Evolutionary conservation across 2,113 vertebrate genomes (phyloP).

Genomic region (Ctenodactylus gundi): DNA sequence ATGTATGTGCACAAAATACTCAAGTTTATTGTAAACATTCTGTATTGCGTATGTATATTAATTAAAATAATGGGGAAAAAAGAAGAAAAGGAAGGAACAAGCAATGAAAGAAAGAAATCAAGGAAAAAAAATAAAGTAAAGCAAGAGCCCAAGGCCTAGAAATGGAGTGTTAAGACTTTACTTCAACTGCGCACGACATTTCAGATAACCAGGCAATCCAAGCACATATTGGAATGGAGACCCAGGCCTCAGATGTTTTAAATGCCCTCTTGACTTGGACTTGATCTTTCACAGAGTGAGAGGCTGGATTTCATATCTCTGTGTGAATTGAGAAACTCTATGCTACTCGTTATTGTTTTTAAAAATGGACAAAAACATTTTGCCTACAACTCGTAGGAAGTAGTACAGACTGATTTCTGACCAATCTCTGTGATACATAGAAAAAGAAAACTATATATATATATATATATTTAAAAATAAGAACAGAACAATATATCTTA

Average conservation of each 20-base stretch:
- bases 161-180: background rate
- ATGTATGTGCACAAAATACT: no score
- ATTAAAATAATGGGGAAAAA: background rate
- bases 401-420: background rate
- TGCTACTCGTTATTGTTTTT: background rate
- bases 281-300: background rate
- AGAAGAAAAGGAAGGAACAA: background rate
- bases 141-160: background rate
- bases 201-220: background rate
- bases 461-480: background rate
- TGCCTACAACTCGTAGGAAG: background rate
- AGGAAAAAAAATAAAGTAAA: background rate
- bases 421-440: background rate
- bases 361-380: background rate
- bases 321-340: background rate
- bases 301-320: background rate
- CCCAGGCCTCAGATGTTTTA: background rate
- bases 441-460: background rate
- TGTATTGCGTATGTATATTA: no score
- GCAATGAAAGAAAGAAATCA: background rate
- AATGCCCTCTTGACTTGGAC: background rate
- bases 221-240: background rate
- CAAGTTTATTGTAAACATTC: no score
- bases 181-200: background rate
- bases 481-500: background rate